Evolutionary conservation across 2,797 vertebrate species (phyloP), one percentile per base, ranked within the genome.

Genomic region (Gambusia yucatana): DNA sequence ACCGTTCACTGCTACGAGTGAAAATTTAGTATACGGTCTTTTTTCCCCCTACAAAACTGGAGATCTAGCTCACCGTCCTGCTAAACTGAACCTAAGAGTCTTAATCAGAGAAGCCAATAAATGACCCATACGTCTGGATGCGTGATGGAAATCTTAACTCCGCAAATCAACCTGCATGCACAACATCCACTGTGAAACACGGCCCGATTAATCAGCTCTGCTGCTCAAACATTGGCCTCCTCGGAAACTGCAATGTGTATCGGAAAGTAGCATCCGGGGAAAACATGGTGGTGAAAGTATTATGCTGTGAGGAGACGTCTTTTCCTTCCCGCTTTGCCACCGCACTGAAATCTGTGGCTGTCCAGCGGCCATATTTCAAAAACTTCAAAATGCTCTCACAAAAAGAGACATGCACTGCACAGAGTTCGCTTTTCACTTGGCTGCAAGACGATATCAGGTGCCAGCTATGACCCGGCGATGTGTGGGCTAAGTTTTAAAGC

Each of bases 401-500:
- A 44, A 71, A 43, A 43, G 65, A 13, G 39, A 44, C 30, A 46
- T 28, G n/a, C n/a, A 1, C 22, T 6, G 0, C 22, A 69, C 20
- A 4, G 36, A 75, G 8, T 69, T 80, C 5, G 5, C 69, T 46
- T 70, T 57, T 78, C 52, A 61, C 59, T 17, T 30, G 25, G 33
- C 74, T 84, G 65, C 33, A 30, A 72, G 75, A 20, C 50, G 77
- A 55, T 81, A 46, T 43, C 9, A 1, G 14, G 71, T 75, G 76
- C n/a, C 1, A 57, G 79, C 77, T 75, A 28, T 72, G 65, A 50
- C 82, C 70, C 44, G 13, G 73, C 46, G 25, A 4, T 52, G 83
- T 80, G 22, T 47, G 71, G 76, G 69, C 20, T 47, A 81, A 76
- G 28, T 22, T 89, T 63, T 83, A 87, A 90, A 57, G 28, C 47